These are phyloP conservation scores for Euzetes globulus DNA, from an alignment of 2,888 invertebrate species.

Conservation along the genomic window DNA sequence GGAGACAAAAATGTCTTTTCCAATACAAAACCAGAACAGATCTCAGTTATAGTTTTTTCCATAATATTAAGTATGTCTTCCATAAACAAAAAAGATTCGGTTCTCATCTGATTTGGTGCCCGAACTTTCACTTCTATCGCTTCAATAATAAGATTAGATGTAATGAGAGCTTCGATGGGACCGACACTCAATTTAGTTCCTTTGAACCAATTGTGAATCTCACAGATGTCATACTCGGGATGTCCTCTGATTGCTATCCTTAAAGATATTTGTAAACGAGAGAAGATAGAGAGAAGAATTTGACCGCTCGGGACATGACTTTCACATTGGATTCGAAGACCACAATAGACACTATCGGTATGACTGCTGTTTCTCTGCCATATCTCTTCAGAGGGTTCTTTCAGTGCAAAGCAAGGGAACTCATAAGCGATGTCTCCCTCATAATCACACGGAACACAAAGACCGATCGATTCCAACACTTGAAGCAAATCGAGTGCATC, in stretches of 20 bases:
- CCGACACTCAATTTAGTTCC: constrained; percentile 58
- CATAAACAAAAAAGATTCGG: constrained; percentile 60
- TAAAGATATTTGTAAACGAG: constrained; percentile 57
- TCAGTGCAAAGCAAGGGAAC: constrained; percentile 58
- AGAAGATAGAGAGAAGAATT: constrained; percentile 60
- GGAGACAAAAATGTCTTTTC: constrained; percentile 61
- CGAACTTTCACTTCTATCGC: constrained; percentile 59
- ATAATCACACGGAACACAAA: constrained; percentile 62
- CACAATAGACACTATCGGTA: constrained; percentile 44
- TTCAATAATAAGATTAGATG: constrained; percentile 49
- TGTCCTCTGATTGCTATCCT: constrained; percentile 54
- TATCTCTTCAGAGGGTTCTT: constrained; percentile 45
- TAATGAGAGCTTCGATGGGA: constrained; percentile 61
- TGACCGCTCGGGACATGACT: constrained; percentile 53
- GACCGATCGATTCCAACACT: constrained; percentile 61
- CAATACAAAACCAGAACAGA: constrained; percentile 60
- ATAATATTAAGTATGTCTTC: constrained; percentile 60
- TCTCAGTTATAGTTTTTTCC: constrained; percentile 57
- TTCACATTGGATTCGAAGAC: constrained; percentile 52
- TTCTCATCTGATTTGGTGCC: constrained; percentile 55
- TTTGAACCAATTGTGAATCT: constrained; percentile 58
- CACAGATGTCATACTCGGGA: constrained; percentile 58
- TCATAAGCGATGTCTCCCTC: constrained; percentile 66
- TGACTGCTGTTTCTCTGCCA: constrained; percentile 42
- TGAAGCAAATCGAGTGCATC: constrained; percentile 62